These are phyloP conservation scores for Hermaeophaga mercurialis DNA, from an alignment of 2,888 invertebrate genomes.

Conservation along the genomic window DNA sequence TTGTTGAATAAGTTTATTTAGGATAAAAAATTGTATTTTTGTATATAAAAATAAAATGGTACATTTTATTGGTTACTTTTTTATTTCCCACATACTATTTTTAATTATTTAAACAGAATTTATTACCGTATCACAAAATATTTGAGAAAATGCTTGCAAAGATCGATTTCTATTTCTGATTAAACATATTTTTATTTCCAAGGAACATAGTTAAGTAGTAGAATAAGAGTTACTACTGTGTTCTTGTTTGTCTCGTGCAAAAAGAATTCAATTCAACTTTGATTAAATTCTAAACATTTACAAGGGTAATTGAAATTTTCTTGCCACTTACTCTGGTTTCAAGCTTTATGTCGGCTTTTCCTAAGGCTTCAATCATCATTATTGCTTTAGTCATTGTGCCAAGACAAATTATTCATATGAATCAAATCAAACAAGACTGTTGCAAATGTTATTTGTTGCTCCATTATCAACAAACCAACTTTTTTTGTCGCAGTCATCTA, in stretches of 20 bases:
- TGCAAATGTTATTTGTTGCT: background rate
- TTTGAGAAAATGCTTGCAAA: too few relatives aligned
- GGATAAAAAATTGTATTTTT: constrained; percentile 52
- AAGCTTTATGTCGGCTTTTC: background rate
- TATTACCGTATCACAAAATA: too few relatives aligned
- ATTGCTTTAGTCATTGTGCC: background rate
- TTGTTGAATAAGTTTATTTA: constrained; percentile 40
- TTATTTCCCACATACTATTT: too few relatives aligned
- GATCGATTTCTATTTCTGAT: too few relatives aligned
- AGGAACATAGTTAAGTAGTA: background rate
- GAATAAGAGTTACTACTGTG: background rate
- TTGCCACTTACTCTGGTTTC: background rate
- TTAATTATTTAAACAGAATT: too few relatives aligned
- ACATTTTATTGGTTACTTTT: constrained; percentile 33
- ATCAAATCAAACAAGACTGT: background rate
- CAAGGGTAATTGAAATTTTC: background rate
- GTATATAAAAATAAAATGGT: constrained; percentile 50
- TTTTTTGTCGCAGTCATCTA: background rate
- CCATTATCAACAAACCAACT: background rate
- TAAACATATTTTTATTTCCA: too few relatives aligned
- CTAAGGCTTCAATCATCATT: background rate
- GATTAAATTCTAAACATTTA: background rate
- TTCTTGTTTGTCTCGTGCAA: background rate
- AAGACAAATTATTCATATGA: background rate
- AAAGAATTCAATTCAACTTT: background rate